Evolutionary conservation across 1,140 invertebrate species (phyloP).

Genomic region (Streblospio benedicti): DNA sequence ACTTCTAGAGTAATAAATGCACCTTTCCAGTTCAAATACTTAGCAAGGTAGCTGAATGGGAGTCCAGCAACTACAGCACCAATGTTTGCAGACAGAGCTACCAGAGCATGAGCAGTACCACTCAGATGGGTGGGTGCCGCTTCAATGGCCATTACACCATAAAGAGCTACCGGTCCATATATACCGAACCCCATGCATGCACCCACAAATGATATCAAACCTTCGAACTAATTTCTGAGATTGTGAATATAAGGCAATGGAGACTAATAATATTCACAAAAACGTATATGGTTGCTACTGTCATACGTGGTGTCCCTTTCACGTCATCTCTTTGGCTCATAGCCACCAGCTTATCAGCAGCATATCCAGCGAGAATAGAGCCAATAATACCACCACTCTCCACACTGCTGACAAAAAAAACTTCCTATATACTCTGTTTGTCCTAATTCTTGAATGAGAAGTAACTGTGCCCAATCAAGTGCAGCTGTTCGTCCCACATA

Average conservation of each 20-base stretch:
- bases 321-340: conserved; percentile 21
- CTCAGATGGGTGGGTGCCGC: conserved; percentile 40
- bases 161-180: conserved; percentile 47
- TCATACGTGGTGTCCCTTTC: conserved; percentile 32
- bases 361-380: conserved; percentile 46
- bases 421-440: conserved; percentile 40
- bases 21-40: conserved; percentile 39
- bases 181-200: conserved; percentile 44
- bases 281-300: conserved; percentile 34
- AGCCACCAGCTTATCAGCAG: conserved; percentile 43
- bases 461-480: conserved; percentile 50
- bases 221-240: background rate
- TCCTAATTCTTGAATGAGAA: conserved; percentile 45
- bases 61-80: conserved; percentile 46
- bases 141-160: conserved; percentile 48
- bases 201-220: conserved; percentile 36
- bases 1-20: conserved; percentile 40
- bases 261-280: conserved; percentile 24
- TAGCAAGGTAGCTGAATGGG: conserved; percentile 46
- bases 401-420: conserved; percentile 47
- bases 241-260: conserved; percentile 28
- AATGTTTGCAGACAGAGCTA: conserved; percentile 45
- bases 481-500: conserved; percentile 43
- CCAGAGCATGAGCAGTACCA: conserved; percentile 48
- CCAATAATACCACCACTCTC: conserved; percentile 51